A percentile compares a stretch with the other conserved stretches of the same genome.
Evolutionary conservation across 1,140 invertebrate species (phyloP).

Genomic region (Telenomus remus): DNA sequence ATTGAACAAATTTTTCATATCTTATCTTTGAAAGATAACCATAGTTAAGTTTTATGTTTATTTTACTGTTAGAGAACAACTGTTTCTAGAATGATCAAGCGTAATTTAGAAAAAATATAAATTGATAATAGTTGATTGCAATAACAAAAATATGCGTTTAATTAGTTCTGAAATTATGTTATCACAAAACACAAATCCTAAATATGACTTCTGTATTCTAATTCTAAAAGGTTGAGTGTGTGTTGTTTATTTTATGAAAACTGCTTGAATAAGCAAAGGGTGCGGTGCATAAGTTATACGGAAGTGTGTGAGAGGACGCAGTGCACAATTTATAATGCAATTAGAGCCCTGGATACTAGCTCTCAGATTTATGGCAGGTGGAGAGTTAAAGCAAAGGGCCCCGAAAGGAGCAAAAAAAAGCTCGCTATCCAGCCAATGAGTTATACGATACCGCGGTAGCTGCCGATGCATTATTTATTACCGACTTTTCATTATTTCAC

Average conservation of each 20-base stretch:
- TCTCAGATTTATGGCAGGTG: constrained; percentile 73
- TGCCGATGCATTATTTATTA: constrained; percentile 75
- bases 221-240: constrained; percentile 50
- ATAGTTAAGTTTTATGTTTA: too few relatives aligned
- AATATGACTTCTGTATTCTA: constrained; percentile 56
- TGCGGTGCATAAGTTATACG: constrained; percentile 57
- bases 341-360: constrained; percentile 74
- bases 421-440: constrained; percentile 67
- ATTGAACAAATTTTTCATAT: too few relatives aligned
- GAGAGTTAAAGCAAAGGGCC: constrained; percentile 62
- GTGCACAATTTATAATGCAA: constrained; percentile 76
- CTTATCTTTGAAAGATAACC: too few relatives aligned
- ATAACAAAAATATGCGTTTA: too few relatives aligned
- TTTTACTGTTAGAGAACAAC: too few relatives aligned
- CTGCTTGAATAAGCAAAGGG: constrained; percentile 40
- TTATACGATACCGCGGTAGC: constrained; percentile 73
- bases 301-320: constrained; percentile 63
- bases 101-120: too few relatives aligned
- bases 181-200: constrained; percentile 48
- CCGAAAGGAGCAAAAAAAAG: constrained; percentile 36
- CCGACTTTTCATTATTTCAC: constrained; percentile 73
- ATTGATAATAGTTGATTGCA: too few relatives aligned
- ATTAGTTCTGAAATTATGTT: constrained; percentile 47
- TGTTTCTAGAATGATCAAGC: too few relatives aligned
- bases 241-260: constrained; percentile 51